A percentile compares a stretch with the other conserved stretches of the same genome.
These are phyloP conservation scores for Pachymerium ferrugineum DNA, from an alignment of 2,888 invertebrate genomes.

Conservation along the genomic window DNA sequence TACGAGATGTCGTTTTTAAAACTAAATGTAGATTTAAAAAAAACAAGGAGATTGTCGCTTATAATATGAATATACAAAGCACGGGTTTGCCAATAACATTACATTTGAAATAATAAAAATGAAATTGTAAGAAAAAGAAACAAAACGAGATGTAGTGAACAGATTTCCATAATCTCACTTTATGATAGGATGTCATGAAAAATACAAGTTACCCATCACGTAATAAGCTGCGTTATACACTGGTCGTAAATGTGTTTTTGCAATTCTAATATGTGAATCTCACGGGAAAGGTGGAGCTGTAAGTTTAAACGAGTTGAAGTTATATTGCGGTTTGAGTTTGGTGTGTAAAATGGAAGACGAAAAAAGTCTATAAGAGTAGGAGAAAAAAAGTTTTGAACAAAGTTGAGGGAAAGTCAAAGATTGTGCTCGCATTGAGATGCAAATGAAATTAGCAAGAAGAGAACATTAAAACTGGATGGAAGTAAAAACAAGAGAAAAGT, in stretches of 20 bases:
- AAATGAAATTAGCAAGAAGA: conserved; percentile 12
- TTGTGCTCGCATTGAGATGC: background rate
- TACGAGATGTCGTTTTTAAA: background rate
- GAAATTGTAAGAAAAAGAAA: background rate
- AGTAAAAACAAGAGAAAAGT: background rate
- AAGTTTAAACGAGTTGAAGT: background rate
- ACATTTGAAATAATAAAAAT: background rate
- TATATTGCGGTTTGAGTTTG: background rate
- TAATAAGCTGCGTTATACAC: conserved; percentile 19
- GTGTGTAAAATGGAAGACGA: background rate
- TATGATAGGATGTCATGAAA: conserved; percentile 16
- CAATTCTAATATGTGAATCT: conserved; percentile 16
- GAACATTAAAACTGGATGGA: conserved; percentile 22
- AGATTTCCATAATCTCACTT: conserved; percentile 22
- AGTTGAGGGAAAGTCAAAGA: background rate
- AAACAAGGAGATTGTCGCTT: background rate
- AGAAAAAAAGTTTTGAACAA: background rate
- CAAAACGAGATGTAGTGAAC: background rate
- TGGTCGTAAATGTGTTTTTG: conserved; percentile 20
- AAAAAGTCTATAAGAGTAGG: background rate
- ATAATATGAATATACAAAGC: background rate
- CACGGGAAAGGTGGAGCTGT: conserved; percentile 11
- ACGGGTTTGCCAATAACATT: background rate
- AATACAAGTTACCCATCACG: conserved; percentile 5
- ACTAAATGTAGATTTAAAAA: background rate